Conservation (phyloP, 1,140 invertebrate species). For the Diachasma alloeum region DNA sequence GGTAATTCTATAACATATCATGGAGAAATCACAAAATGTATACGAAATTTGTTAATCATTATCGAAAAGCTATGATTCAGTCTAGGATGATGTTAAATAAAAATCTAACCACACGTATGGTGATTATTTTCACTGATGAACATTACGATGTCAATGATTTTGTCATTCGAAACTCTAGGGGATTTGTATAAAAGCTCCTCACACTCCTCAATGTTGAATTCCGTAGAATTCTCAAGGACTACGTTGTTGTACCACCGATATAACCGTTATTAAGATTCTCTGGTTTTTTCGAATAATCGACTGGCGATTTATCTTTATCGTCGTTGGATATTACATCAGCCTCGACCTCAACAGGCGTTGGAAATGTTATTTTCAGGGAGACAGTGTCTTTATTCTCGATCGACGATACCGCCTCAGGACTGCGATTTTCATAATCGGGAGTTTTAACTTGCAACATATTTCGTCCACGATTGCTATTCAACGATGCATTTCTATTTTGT, state of each 20-base stretch:
- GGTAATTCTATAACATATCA: background rate
- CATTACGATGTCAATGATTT: background rate
- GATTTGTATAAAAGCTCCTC: constrained; percentile 4
- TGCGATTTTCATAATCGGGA: constrained; percentile 58
- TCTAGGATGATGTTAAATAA: background rate
- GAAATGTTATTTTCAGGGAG: constrained; percentile 41
- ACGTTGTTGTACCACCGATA: constrained; percentile 57
- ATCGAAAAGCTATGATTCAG: background rate
- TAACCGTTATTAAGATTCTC: constrained; percentile 61
- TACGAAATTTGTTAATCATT: background rate
- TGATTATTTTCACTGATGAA: background rate
- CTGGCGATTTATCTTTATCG: constrained; percentile 31
- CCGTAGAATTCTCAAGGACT: constrained; percentile 33
- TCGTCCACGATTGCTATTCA: constrained; percentile 4
- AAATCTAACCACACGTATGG: background rate
- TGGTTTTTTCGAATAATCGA: constrained; percentile 44
- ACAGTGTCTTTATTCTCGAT: constrained; percentile 37
- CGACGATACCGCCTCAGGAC: constrained; percentile 44
- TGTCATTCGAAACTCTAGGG: background rate
- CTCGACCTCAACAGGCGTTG: constrained; percentile 43
- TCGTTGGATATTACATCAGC: constrained; percentile 37
- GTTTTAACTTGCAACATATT: constrained; percentile 26
- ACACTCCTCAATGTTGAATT: background rate
- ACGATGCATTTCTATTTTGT: constrained; percentile 16
- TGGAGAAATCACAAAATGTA: background rate